Conservation (phyloP, 2,888 invertebrate genomes). For the Cecidostiba fungosa region DNA sequence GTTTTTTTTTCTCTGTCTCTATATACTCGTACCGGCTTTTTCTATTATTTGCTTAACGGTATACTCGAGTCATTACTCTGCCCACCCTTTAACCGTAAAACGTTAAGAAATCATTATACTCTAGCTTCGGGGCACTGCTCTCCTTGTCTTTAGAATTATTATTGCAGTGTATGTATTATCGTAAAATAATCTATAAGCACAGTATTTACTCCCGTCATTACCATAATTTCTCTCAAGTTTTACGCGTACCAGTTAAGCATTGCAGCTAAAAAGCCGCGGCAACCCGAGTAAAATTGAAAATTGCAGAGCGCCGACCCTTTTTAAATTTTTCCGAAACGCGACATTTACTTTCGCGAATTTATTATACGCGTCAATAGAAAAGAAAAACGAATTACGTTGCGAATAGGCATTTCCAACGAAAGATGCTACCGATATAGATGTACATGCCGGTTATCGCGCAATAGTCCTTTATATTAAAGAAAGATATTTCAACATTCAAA, state of each 20-base stretch:
- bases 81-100: not conserved
- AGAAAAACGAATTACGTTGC: not conserved
- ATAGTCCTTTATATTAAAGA: conserved; percentile 7
- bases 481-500: conserved; percentile 27
- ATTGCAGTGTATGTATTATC: conserved; percentile 10
- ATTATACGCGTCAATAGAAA: not conserved
- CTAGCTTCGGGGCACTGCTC: not conserved
- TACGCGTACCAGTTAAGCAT: conserved; percentile 2
- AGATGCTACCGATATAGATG: not conserved
- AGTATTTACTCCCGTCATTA: conserved; percentile 18
- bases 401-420: not conserved
- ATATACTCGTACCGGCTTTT: not conserved
- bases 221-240: conserved; percentile 44
- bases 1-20: not conserved
- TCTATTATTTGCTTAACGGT: conserved; percentile 8
- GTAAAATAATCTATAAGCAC: conserved; percentile 23
- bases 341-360: not conserved
- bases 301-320: not conserved
- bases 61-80: not conserved
- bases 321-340: not conserved
- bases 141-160: conserved; percentile 19
- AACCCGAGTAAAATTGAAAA: not conserved
- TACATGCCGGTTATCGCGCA: not conserved
- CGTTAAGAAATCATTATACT: conserved; percentile 22
- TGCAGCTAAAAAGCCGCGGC: not conserved